Base-by-base conservation (phyloP, 2,888 invertebrate genomes). In the Cylindroiulus punctatus region DNA sequence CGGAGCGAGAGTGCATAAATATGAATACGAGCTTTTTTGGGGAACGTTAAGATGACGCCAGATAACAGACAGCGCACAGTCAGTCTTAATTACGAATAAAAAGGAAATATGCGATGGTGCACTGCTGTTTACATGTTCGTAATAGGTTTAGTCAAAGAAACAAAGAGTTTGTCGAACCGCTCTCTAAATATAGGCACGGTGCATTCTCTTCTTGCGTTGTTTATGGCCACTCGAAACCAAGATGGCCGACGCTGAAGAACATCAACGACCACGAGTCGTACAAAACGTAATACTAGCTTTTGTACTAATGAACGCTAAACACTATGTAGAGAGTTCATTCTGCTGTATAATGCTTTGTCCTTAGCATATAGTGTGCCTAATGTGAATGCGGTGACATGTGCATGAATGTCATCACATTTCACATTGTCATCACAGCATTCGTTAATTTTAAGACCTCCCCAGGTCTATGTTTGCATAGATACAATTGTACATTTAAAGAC, bases 1-100 rank as follows among this genome's bases (percentile, higher is more conserved):
- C 65, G 22, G 65, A 65, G 65, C 65, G 65, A 65, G 65, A 65
- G 65, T 65, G 65, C 65, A 26, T 65, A 65, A 65, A 65, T 65
- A 65, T 65, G 65, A 65, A 65, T 65, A 4, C 5, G 65, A 65
- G 65, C 65, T 26, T 65, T 52, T 52, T 52, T 17, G 7, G 17
- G 17, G 1, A 65, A 65, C 26, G 19, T 26, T 65, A 7, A 65
- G 26, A 65, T 65, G 65, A 19, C 65, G 65, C 26, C 65, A 4
- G 44, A 14, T 44, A 44, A 44, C 44, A 12, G 7, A 44, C 44
- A 5, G 44, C 44, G n/a, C 8, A 65, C 65, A 65, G 65, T 65
- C 65, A 7, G 19, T 65, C 65, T 65, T 65, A 65, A 65, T 65
- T 65, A 65, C 65, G 65, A 65, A 65, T 65, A 65, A 65, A 65